Base-by-base conservation (phyloP, 2,888 invertebrate genomes). In the Syrphus vitripennis region DNA sequence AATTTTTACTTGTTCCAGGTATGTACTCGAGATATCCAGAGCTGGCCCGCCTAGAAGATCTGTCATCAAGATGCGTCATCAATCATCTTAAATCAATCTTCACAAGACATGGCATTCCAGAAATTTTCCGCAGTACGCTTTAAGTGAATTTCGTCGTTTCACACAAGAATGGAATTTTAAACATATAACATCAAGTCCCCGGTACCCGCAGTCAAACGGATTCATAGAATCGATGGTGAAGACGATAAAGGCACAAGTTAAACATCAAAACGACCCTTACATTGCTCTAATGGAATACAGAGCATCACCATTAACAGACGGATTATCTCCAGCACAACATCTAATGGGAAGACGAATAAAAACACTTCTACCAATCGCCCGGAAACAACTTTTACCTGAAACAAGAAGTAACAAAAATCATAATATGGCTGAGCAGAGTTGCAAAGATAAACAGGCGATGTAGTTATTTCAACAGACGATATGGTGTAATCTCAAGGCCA, bases 251-350 rank as follows among this genome's bases (percentile, higher is more conserved):
- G 19, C 40, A 26, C 70, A 55, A 42, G 4, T 59, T 9, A 57
- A 59, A 6, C n/a, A 69, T 3, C 50, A 53, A n/a, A 9, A 21
- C 4, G 53, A 53, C 16, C 16, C 50, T 5, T 40, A 71, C 31
- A 14, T 26, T 0, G 42, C 42, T 31, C 29, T 70, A 3, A 40
- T 70, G 69, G 53, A 70, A 37, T 70, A 70, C 40, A 53, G 69
- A 40, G 55, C 69, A 16, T 53, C 29, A 12, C 37, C 53, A 26
- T 61, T 74, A 37, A 48, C 71, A 40, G 59, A 75, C 3, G 65
- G 74, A 19, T 19, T 10, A 21, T 45, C 45, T 10, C 19, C 45
- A 21, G 45, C 45, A 21, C 45, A 45, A 5, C 19, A 19, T 10
- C 10, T 45, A 19, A 34, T 34, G 34, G 34, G 34, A 34, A 34